Base-by-base conservation (phyloP, 2,888 invertebrate genomes). In the Drosophila birchii region DNA sequence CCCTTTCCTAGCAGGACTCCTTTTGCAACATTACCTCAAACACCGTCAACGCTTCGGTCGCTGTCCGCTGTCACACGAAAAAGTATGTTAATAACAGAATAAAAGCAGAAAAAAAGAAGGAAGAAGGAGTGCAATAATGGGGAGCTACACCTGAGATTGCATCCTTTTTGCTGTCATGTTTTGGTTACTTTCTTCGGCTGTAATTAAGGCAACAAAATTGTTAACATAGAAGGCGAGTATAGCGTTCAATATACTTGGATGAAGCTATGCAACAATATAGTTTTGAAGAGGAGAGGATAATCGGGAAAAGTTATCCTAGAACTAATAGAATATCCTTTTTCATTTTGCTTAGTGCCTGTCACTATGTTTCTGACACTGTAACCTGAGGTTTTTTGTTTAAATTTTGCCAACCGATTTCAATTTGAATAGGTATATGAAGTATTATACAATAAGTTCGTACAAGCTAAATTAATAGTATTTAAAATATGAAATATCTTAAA, bases 181-280 rank as follows among this genome's bases (percentile, higher is more conserved):
- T 71, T 47, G 61, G 49, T 72, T 68, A 39, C 68, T 51, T 44
- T 77, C 66, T 75, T 71, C 71, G 67, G 75, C 34, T 32, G 23
- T 78, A 86, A 87, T 88, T 89, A 90, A 81, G 76, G 76, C 78
- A 82, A 77, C 67, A 71, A 79, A 80, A 78, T 78, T 69, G 61
- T 62, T 60, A 23, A 12, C 11, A 57, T 20, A 34, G 7, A n/a
- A 12, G 5, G 1, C n/a, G 8, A n/a, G 12, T 16, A 23, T 11
- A 32, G 12, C 5, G 29, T 47, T 29, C 47, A 12, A 47, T 47
- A 29, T 29, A 5, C 51, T 20, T 20, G 14, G 34, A 16, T 51
- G 34, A 34, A 20, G 16, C 18, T 11, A 29, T 5, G 23, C 26
- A 38, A 20, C 16, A 14, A 7, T 3, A 5, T 14, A 55, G 29